Evolutionary conservation across 2,888 invertebrate species (phyloP), one percentile per base, ranked within the genome.

Genomic region (Teinopalpus imperialis): DNA sequence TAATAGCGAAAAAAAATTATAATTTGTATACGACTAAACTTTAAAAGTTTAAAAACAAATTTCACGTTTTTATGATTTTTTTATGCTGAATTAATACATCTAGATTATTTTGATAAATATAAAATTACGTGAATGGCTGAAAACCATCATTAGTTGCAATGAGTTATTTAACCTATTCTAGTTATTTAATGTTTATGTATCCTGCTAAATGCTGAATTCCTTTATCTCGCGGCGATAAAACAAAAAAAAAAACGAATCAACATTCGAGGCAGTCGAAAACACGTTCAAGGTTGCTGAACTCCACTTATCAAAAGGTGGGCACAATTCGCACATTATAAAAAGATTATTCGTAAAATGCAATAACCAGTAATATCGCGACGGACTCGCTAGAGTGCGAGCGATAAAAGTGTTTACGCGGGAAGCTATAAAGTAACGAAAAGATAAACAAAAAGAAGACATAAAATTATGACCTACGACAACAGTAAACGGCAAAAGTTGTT

Each of bases 381-480:
- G 31, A 39, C 48, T 49, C 44, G 52, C 54, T 57, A 52, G 44
- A 51, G 56, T 43, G 50, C 50, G 57, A 63, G 63, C 69, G 69
- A 65, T 67, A 71, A 73, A 69, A 59, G n/a, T 68, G 68, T 79
- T 81, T 75, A 74, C 75, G 73, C 81, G 72, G 73, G 55, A 72
- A 74, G 75, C 78, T 72, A 82, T 85, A 83, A 86, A 83, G 78
- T 86, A 82, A 69, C 81, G 83, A 83, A 87, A 88, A 86, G 85
- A 87, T 87, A 88, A 87, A 88, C 87, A 86, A 86, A 87, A 88
- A 86, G 87, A 85, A 86, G 82, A 82, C 85, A 87, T 88, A 86
- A 88, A 88, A 87, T 88, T 85, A 87, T 87, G 87, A 88, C 87
- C 87, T 88, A 88, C 87, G 86, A 82, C 87, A 88, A 88, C 87